These are phyloP conservation scores for Hypomecis punctinalis DNA, from an alignment of 2,888 invertebrate genomes.

Conservation along the genomic window DNA sequence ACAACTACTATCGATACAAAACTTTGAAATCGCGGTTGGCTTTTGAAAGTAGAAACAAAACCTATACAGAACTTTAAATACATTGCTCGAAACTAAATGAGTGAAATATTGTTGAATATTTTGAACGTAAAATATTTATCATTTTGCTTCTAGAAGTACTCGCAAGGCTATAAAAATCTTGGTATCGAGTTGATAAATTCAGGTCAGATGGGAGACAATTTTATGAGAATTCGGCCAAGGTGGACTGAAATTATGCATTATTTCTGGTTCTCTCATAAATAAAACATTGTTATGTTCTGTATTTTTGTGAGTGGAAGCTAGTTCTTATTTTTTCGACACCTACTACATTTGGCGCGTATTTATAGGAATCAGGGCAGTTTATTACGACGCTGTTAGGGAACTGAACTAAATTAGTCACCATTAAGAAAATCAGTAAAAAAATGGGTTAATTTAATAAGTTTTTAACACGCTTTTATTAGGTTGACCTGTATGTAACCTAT, in stretches of 20 bases:
- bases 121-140: not conserved
- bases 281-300: conserved; percentile 9
- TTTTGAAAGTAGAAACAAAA: conserved; percentile 4
- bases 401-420: too few species aligned
- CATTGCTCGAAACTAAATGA: not conserved
- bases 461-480: too few species aligned
- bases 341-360: too few species aligned
- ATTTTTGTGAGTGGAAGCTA: not conserved
- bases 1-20: not conserved
- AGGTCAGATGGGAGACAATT: conserved; percentile 19
- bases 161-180: conserved; percentile 18
- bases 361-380: too few species aligned
- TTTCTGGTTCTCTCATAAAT: conserved; percentile 23
- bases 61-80: not conserved
- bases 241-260: conserved; percentile 9
- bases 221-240: conserved; percentile 34
- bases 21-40: not conserved
- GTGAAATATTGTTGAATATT: too few species aligned
- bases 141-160: not conserved
- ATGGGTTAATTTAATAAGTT: too few species aligned
- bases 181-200: conserved; percentile 10
- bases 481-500: too few species aligned
- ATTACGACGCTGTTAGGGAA: too few species aligned
- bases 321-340: not conserved
- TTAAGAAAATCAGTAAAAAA: too few species aligned